A percentile compares a stretch with the other conserved stretches of the same genome.
These are phyloP conservation scores for Campylorhamphus procurvoides DNA, from an alignment of 2,113 vertebrate species.

Conservation along the genomic window DNA sequence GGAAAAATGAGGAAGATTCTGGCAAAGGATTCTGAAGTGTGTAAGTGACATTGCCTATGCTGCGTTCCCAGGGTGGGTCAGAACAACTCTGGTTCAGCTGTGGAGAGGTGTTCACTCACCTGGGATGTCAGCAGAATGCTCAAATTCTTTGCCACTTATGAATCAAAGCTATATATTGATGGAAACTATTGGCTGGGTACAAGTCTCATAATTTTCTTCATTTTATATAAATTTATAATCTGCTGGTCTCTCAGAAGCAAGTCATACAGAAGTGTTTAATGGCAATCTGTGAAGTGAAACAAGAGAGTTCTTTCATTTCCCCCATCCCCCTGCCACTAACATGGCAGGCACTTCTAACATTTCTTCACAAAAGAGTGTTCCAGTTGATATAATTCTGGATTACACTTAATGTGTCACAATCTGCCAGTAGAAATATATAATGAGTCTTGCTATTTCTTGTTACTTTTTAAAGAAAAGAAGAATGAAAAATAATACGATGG, in stretches of 20 bases:
- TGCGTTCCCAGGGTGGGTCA: not conserved
- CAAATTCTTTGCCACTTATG: not conserved
- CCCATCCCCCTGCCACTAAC: not conserved
- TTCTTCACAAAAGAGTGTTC: not conserved
- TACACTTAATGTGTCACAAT: not conserved
- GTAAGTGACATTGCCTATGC: rapidly evolving
- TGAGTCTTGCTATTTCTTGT: not conserved
- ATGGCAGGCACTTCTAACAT: not conserved
- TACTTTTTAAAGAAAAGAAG: not conserved
- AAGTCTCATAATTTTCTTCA: not conserved
- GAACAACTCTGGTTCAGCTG: not conserved
- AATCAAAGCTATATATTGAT: not conserved
- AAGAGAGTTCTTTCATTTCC: not conserved
- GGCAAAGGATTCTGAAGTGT: not conserved
- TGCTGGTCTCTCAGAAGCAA: not conserved
- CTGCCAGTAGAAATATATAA: not conserved
- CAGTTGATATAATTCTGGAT: not conserved
- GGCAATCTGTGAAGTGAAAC: not conserved
- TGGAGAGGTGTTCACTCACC: not conserved
- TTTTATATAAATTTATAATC: not conserved
- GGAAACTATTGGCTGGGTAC: not conserved
- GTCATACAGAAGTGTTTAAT: not conserved
- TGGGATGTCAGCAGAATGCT: not conserved
- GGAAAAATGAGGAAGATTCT: not conserved
- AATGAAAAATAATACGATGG: not conserved